Evolutionary conservation across 1,140 invertebrate species (phyloP).

Genomic region (Forficula auricularia): DNA sequence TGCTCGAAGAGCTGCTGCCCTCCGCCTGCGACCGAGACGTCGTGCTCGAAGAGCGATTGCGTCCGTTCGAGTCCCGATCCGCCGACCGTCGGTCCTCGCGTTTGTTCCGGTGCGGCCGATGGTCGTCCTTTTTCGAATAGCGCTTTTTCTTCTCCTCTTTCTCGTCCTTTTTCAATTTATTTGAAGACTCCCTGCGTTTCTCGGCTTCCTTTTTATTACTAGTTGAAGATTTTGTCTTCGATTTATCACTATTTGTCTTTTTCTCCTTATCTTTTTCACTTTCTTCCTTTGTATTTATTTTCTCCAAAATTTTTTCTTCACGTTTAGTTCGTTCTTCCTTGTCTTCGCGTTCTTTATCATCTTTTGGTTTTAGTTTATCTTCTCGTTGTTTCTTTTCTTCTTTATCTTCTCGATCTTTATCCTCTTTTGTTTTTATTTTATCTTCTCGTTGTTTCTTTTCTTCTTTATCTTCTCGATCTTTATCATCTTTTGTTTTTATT

Average conservation of each 20-base stretch:
- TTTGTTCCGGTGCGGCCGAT: conserved; percentile 1
- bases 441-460: neutral
- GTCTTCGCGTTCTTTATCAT: neutral
- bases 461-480: neutral
- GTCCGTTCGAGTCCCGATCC: conserved; percentile 7
- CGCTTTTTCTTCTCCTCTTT: conserved; percentile 1
- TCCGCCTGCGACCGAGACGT: neutral
- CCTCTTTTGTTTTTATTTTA: neutral
- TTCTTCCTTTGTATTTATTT: neutral
- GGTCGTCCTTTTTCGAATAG: conserved; percentile 6
- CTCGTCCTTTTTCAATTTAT: neutral
- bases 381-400: conserved; percentile 1
- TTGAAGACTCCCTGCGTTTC: too few relatives aligned
- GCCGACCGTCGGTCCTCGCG: conserved; percentile 7
- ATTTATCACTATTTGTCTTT: neutral
- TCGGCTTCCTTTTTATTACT: too few relatives aligned
- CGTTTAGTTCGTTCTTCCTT: neutral
- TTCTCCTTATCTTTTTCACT: conserved; percentile 7
- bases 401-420: neutral
- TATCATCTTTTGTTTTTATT: neutral
- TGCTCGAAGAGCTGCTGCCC: too few relatives aligned
- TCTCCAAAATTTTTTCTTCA: neutral
- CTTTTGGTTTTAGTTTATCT: too few relatives aligned
- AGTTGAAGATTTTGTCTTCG: neutral
- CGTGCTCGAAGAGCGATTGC: neutral